phyloP scores from a whole-genome alignment of 2,888 invertebrate genomes.

The Chydorus sphaericus region DNA sequence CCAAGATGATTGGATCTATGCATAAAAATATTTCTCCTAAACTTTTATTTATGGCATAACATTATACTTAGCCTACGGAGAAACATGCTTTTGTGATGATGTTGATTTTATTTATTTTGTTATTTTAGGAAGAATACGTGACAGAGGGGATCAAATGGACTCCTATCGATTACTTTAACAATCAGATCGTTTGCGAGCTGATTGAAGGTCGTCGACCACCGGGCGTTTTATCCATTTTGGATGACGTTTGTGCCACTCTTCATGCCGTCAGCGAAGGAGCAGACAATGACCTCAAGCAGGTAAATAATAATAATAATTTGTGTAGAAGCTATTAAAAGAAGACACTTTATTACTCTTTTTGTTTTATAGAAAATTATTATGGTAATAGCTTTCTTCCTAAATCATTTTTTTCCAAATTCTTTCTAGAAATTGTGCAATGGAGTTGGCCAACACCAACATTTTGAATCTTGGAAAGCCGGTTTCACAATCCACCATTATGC shows the following conservation, averaged over 20 bases:
- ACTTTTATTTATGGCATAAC: too few relatives aligned
- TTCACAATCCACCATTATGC: constrained; percentile 51
- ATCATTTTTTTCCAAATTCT: too few relatives aligned
- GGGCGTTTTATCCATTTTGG: constrained; percentile 47
- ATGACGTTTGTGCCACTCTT: constrained; percentile 52
- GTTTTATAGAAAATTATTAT: background rate
- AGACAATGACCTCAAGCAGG: constrained; percentile 40
- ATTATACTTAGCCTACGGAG: too few relatives aligned
- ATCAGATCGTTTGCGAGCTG: constrained; percentile 49
- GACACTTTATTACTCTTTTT: too few relatives aligned
- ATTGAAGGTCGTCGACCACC: constrained; percentile 46
- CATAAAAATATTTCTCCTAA: too few relatives aligned
- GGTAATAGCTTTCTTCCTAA: too few relatives aligned
- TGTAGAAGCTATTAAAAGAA: too few relatives aligned
- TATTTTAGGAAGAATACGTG: constrained; percentile 45
- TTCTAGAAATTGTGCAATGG: constrained; percentile 39
- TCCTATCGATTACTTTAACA: constrained; percentile 52
- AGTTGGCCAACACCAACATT: constrained; percentile 41
- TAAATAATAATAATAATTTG: too few relatives aligned
- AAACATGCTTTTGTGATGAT: background rate
- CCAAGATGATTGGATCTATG: too few relatives aligned
- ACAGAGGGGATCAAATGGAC: constrained; percentile 51
- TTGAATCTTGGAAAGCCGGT: constrained; percentile 36
- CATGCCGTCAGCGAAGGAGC: constrained; percentile 49
- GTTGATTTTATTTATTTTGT: background rate